Evolutionary conservation across 2,888 invertebrate species (phyloP), one percentile per base, ranked within the genome.

Genomic region (Drosophila cracens): DNA sequence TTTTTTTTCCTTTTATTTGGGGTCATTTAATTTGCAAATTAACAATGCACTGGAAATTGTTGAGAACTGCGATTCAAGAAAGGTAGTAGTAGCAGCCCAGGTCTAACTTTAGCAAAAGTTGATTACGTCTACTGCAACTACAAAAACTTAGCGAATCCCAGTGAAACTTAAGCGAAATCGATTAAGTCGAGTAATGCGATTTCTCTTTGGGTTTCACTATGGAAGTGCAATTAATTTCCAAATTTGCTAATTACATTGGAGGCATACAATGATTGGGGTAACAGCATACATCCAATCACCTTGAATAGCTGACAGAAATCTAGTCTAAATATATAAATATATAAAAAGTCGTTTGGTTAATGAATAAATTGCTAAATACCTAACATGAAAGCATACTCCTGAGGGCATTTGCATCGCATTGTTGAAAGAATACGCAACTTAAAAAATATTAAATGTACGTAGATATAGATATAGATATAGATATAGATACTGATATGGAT

Each of bases 21-120:
- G 54, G 7, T 60, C 57, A 70, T 61, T 65, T 62, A 33, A 65
- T 74, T 60, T 70, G 59, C 62, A 70, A 79, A 70, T 76, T 51
- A 79, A 68, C 49, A 54, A 46, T 33, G n/a, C 38, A 29, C 52
- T 40, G 34, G 58, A 53, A 67, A 40, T 64, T 29, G 34, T 36
- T 25, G 29, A 16, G n/a, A 34, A 25, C 29, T 43, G 21, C 21
- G 27, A n/a, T 29, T 65, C 29, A 13, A 62, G 21, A 38, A 40
- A 40, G 25, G 27, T 49, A 34, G 27, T 49, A 34, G 40, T n/a
- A 13, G 36, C 33, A n/a, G 36, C 48, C 25, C 59, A 46, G 48
- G 49, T 38, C 29, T 5, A 18, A 29, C 21, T 54, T 38, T 4
- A 16, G 49, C 25, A 27, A 8, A 54, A 29, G 56, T 29, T 16